Conservation (phyloP, 2,797 vertebrate species). For the Amniataba percoides region DNA sequence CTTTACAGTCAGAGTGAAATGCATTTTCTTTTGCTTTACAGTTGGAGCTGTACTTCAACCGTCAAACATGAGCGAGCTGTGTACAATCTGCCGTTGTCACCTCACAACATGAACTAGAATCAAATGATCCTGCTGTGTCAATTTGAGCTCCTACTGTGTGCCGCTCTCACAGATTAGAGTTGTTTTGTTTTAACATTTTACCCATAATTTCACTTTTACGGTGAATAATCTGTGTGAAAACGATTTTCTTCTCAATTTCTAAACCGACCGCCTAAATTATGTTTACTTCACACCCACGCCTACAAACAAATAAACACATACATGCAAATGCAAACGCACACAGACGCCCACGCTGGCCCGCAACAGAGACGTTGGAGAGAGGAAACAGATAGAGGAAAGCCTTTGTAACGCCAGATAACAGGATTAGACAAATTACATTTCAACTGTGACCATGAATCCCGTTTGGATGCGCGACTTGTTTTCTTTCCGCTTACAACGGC, state of each 20-base stretch:
- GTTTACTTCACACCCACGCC: slow-evolving; percentile 37
- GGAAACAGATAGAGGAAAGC: slow-evolving; percentile 65
- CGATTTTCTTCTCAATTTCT: too few relatives aligned
- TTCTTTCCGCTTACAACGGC: slow-evolving; percentile 36
- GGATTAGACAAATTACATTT: slow-evolving; percentile 84
- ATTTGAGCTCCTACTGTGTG: background rate
- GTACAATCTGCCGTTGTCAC: background rate
- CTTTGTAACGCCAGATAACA: slow-evolving; percentile 73
- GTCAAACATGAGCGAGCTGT: background rate
- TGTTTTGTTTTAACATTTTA: slow-evolving; percentile 28
- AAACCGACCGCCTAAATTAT: slow-evolving; percentile 16
- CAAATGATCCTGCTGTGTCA: slow-evolving; percentile 20
- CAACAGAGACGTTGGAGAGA: slow-evolving; percentile 39
- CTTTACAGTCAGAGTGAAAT: background rate
- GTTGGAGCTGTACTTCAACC: background rate
- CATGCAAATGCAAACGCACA: slow-evolving; percentile 25
- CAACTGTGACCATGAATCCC: slow-evolving; percentile 75
- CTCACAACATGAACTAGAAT: slow-evolving; percentile 4
- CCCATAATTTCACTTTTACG: slow-evolving; percentile 2
- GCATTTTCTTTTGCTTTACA: background rate
- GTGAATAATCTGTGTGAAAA: slow-evolving; percentile 28
- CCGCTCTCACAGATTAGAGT: slow-evolving; percentile 17
- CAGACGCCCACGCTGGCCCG: slow-evolving; percentile 33
- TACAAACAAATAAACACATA: slow-evolving; percentile 15
- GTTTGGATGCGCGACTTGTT: slow-evolving; percentile 65